Evolutionary conservation across 2,888 invertebrate species (phyloP), one percentile per base, ranked within the genome.

Genomic region (Dryobotodes eremita): DNA sequence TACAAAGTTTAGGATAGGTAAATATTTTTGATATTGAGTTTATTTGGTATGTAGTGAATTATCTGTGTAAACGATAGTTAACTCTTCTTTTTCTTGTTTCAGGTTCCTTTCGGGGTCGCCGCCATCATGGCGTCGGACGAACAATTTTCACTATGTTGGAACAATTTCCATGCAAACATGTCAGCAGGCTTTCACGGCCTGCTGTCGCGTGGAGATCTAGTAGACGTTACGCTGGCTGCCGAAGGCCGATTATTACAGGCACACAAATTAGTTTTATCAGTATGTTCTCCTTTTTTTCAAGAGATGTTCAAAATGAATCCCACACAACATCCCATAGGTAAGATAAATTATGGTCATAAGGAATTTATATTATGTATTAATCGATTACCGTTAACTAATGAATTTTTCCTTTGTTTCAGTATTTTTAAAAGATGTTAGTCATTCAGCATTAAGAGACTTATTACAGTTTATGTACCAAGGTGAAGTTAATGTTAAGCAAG

Each of bases 71-170:
- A 2, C 59, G 10, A 79, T 70, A 8, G 53, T 66, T 0, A 42
- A 48, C 42, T 15, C n/a, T 80, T 1, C 2, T 42, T 13, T 48
- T 75, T 62, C 74, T 80, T 70, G 11, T 95, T 92, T 3, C 93
- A 96, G 96, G 96, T 94, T 93, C 94, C 91, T 88, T 87, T 88
- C 88, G 89, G 90, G 86, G 89, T 92, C 94, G 95, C 93, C 97
- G 96, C 97, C 97, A 97, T 97, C 95, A 97, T 97, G 97, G 97
- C 97, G 97, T 97, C 97, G 97, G 97, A 97, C 97, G 98, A 98
- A 96, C 98, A 98, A 94, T 98, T 98, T 96, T 98, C 98, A 94
- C 95, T 98, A 96, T 98, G 98, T 96, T 98, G 98, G 98, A 98
- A 98, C 96, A 98, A 98, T 96, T 98, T 98, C 97, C 98, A 98